Base-by-base conservation (phyloP, 1,140 invertebrate genomes). In the Fragariocoptes setiger region DNA sequence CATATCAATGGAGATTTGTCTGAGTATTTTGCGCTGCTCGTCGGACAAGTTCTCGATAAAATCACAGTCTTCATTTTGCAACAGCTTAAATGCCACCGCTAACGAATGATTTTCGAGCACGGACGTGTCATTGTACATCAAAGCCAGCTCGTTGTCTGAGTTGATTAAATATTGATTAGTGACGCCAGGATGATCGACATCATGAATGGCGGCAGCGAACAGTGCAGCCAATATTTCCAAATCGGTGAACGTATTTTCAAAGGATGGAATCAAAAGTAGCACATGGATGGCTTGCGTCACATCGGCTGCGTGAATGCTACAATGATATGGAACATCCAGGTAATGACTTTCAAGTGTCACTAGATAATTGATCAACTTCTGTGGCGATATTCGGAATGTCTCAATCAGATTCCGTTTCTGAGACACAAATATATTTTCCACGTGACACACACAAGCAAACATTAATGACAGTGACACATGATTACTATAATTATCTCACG, bases 1-100 rank as follows among this genome's bases (percentile, higher is more conserved):
- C 86, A 97, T 95, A 61, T 95, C 88, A 48, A 97, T 97, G 42
- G 88, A 80, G 79, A 95, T 94, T 62, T 94, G 94, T 46, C 90
- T 62, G 42, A 95, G 64, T 2, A 80, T 88, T 61, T 88, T 82
- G 47, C 80, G 67, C 60, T 95, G 86, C 62, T 95, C 95, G 61
- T 78, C 82, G 5, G 76, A 80, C 31, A 95, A 60, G 56, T 82
- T 78, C 49, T 71, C 66, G 35, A 92, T 59, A 45, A 95, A 78
- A 56, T 88, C 86, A 57, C 71, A 76, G 18, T 83, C 78, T 37
- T 83, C 76, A 35, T 83, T 77, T 47, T 66, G 69, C 51, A 85
- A 62, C 51, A 85, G 58, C 53, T 73, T 72, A 59, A 90, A 92
- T 36, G 77, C 76, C 25, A 80, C 74, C 48, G 76, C 80, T 48